phyloP scores from a whole-genome alignment of 2,888 invertebrate species.

The Lepidochitona cinerea region DNA sequence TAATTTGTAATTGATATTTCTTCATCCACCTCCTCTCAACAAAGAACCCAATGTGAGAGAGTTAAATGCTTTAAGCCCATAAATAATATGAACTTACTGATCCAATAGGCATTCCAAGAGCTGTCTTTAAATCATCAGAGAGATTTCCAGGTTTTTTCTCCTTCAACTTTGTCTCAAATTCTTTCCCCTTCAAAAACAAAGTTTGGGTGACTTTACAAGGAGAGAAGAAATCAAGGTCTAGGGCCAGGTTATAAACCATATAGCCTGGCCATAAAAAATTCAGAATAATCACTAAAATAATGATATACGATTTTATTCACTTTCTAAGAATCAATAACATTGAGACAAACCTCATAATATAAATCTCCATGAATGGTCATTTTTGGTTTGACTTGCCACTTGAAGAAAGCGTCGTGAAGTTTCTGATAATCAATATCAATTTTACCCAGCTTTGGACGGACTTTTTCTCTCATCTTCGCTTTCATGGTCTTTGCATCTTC shows the following conservation, averaged over 20 bases:
- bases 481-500: constrained; percentile 75
- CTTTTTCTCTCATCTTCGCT: constrained; percentile 96
- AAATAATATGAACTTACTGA: too few relatives aligned
- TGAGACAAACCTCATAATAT: constrained; percentile 84
- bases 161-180: constrained; percentile 96
- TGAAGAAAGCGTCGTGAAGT: constrained; percentile 98
- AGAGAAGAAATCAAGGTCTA: too few relatives aligned
- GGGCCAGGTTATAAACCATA: too few relatives aligned
- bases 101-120: constrained; percentile 98
- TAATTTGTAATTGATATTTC: too few relatives aligned
- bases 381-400: constrained; percentile 98
- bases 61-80: too few relatives aligned
- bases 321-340: background rate
- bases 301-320: too few relatives aligned
- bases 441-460: constrained; percentile 97
- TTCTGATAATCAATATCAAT: constrained; percentile 99
- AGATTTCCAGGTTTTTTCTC: constrained; percentile 99
- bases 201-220: too few relatives aligned
- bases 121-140: constrained; percentile 94
- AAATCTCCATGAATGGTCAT: constrained; percentile 99
- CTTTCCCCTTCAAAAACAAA: constrained; percentile 81
- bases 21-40: too few relatives aligned
- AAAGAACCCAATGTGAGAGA: too few relatives aligned
- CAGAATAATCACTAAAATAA: too few relatives aligned
- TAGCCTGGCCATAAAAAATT: too few relatives aligned